These are phyloP conservation scores for Menidia menidia DNA, from an alignment of 2,797 vertebrate species.

Conservation along the genomic window DNA sequence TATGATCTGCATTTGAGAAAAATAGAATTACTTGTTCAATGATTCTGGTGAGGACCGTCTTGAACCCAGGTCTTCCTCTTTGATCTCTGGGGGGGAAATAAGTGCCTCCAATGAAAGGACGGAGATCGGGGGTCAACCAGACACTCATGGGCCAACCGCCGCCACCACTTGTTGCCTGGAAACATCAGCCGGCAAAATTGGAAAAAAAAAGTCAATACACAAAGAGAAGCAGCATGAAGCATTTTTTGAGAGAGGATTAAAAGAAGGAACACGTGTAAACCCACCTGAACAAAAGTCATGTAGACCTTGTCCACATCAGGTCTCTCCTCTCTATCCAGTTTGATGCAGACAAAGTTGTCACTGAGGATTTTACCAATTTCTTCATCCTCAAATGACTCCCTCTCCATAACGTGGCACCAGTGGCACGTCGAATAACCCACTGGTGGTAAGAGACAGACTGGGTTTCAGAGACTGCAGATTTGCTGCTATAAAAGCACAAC, in stretches of 20 bases:
- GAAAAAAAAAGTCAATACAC: neutral
- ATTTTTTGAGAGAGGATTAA: neutral
- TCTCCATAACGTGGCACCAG: constrained; percentile 97
- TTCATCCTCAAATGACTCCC: constrained; percentile 92
- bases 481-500: neutral
- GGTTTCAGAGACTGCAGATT: neutral
- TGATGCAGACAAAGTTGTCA: constrained; percentile 92
- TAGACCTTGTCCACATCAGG: constrained; percentile 96
- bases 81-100: constrained; percentile 92
- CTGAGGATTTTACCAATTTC: constrained; percentile 90
- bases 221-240: no score
- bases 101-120: constrained; percentile 92
- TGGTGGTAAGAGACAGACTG: constrained; percentile 39
- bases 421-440: constrained; percentile 97
- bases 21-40: constrained; percentile 80
- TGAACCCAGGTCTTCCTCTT: constrained; percentile 86
- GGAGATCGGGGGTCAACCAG: constrained; percentile 93
- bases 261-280: neutral
- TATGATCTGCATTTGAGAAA: neutral
- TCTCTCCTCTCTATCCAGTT: constrained; percentile 93
- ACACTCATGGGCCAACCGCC: constrained; percentile 98
- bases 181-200: neutral
- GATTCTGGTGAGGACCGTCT: constrained; percentile 88
- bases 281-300: constrained; percentile 93
- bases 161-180: constrained; percentile 90